A percentile compares a stretch with the other conserved stretches of the same genome.
These are phyloP conservation scores for Poeciliopsis turneri DNA, from an alignment of 2,797 vertebrate genomes.

Conservation along the genomic window DNA sequence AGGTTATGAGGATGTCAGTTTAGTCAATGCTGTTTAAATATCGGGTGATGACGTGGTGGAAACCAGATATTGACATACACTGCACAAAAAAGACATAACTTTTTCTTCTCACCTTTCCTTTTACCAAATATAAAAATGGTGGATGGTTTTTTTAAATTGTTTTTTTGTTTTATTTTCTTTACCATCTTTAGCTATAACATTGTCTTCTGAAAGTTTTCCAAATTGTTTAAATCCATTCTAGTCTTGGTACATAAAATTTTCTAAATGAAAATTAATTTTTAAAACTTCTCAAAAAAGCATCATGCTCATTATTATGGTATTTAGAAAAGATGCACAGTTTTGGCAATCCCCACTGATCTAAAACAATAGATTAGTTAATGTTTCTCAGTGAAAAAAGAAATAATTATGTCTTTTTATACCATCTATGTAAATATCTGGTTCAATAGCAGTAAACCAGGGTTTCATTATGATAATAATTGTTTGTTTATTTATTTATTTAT, in stretches of 20 bases:
- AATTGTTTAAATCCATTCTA: neutral
- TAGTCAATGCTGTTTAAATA: slow-evolving; percentile 42
- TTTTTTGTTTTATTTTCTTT: neutral
- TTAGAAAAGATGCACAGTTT: neutral
- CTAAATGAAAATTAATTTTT: neutral
- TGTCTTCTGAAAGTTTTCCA: neutral
- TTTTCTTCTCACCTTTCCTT: neutral
- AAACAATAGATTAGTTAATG: neutral
- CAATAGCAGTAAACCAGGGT: slow-evolving; percentile 46
- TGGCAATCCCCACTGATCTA: neutral
- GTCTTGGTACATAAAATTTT: neutral
- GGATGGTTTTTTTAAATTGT: neutral
- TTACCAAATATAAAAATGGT: neutral
- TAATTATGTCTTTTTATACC: neutral
- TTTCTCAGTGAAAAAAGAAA: neutral
- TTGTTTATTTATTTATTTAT: neutral
- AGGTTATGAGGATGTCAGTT: slow-evolving; percentile 60
- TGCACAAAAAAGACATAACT: neutral
- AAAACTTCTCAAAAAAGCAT: neutral
- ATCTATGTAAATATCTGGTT: neutral
- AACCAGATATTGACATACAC: neutral
- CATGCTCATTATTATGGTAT: neutral
- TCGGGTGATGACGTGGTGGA: slow-evolving; percentile 19
- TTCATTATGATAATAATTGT: slow-evolving; percentile 1
- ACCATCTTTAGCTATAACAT: neutral